Percentiles rank a stretch among this genome's conserved stretches.
These are phyloP conservation scores for Dolichopus griseipennis DNA, from an alignment of 2,888 invertebrate species.

Conservation along the genomic window DNA sequence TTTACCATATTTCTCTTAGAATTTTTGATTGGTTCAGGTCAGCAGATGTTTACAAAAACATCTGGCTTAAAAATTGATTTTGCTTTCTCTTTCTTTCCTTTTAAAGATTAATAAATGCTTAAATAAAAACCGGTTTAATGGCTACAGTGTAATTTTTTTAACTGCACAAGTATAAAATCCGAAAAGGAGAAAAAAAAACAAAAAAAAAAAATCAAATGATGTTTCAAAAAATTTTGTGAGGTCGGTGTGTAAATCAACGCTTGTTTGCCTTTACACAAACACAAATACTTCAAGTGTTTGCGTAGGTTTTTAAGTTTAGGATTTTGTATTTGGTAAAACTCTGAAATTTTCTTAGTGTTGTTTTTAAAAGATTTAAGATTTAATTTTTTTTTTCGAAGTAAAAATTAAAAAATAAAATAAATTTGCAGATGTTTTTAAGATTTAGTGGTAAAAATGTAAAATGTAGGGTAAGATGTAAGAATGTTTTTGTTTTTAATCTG, in stretches of 20 bases:
- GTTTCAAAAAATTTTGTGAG: no score
- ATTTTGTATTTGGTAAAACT: no score
- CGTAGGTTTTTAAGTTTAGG: background rate
- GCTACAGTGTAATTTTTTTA: no score
- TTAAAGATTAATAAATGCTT: background rate
- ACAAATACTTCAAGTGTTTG: background rate
- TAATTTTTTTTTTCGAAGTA: no score
- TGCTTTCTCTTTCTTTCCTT: background rate
- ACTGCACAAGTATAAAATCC: no score
- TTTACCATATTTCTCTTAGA: background rate
- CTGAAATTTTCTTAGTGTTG: no score
- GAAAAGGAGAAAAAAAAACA: no score
- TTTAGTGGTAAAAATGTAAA: background rate
- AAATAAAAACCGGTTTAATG: background rate
- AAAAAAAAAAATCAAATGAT: no score
- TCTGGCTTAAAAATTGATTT: background rate
- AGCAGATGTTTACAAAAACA: slow-evolving; percentile 2
- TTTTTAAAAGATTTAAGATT: no score
- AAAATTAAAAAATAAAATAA: background rate
- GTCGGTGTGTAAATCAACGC: no score
- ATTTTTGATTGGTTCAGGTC: background rate
- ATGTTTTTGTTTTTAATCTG: background rate
- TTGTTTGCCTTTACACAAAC: no score
- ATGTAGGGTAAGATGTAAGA: no score
- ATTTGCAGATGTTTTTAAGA: background rate